Evolutionary conservation across 2,113 vertebrate species (phyloP).

Genomic region (Chaetodon trifascialis): DNA sequence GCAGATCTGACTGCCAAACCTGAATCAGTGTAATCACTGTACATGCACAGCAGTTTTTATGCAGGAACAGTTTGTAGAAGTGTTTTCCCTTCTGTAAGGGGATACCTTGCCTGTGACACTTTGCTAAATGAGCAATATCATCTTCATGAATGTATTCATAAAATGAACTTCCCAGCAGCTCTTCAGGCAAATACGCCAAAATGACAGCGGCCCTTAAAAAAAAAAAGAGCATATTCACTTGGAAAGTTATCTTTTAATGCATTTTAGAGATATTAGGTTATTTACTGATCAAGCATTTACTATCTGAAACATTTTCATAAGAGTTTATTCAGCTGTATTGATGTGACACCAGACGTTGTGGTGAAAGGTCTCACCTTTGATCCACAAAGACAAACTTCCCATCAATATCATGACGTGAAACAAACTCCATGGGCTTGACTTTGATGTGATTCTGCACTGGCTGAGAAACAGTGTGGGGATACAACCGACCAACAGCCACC

Average conservation of each 20-base stretch:
- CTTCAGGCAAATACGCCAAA: slow-evolving; percentile 14
- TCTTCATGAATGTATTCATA: slow-evolving; percentile 93
- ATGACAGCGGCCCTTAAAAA: slow-evolving; percentile 4
- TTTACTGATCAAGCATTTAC: neutral
- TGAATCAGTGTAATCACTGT: neutral
- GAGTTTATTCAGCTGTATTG: neutral
- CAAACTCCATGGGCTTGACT: slow-evolving; percentile 21
- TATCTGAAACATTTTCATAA: neutral
- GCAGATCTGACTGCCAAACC: neutral
- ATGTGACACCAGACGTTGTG: neutral
- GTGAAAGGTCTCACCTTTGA: slow-evolving; percentile 15
- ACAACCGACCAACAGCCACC: slow-evolving; percentile 16
- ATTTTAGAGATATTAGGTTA: neutral
- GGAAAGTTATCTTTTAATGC: neutral
- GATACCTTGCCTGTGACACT: slow-evolving; percentile 91
- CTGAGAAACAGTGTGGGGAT: neutral
- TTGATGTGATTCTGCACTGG: neutral
- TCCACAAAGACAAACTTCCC: slow-evolving; percentile 28
- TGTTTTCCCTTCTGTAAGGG: neutral
- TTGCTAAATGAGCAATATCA: slow-evolving; percentile 90
- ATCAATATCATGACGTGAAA: neutral
- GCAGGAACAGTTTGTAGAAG: neutral
- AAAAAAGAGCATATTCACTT: neutral
- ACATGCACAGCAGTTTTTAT: neutral
- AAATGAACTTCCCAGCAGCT: slow-evolving; percentile 78